Percentiles rank a stretch among this genome's conserved stretches.
These are phyloP conservation scores for Myiagra hebetior DNA, from an alignment of 2,113 vertebrate species.

Conservation along the genomic window DNA sequence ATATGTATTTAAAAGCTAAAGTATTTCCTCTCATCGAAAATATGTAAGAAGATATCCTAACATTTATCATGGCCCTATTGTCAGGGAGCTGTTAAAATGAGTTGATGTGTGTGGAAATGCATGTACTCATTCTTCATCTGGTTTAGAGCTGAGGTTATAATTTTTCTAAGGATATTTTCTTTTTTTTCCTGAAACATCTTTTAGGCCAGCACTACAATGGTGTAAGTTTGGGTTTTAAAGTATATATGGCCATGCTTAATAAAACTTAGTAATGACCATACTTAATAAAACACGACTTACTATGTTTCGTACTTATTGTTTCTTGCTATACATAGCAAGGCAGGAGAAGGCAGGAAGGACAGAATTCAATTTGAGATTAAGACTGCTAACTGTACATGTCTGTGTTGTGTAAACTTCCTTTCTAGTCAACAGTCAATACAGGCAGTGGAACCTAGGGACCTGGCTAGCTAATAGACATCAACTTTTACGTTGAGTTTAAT, in stretches of 20 bases:
- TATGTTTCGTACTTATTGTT: neutral
- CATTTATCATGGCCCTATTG: neutral
- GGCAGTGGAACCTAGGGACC: neutral
- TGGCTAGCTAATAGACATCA: neutral
- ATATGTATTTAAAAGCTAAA: neutral
- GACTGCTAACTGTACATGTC: neutral
- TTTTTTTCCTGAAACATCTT: neutral
- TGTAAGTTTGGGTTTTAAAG: neutral
- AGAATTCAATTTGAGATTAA: neutral
- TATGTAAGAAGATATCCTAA: neutral
- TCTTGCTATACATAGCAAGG: rapidly evolving
- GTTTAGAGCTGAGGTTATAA: neutral
- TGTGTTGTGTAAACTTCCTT: neutral
- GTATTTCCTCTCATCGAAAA: neutral
- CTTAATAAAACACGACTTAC: neutral
- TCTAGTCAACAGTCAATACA: neutral
- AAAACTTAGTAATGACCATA: neutral
- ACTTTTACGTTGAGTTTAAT: neutral
- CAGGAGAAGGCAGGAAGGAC: neutral
- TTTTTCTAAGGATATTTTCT: neutral
- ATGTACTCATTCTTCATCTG: neutral
- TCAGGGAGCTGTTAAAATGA: neutral
- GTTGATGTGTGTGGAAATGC: neutral
- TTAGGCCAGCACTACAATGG: neutral
- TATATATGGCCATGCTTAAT: neutral